These are phyloP conservation scores for Nibea albiflora DNA, from an alignment of 2,113 vertebrate species.

Conservation along the genomic window DNA sequence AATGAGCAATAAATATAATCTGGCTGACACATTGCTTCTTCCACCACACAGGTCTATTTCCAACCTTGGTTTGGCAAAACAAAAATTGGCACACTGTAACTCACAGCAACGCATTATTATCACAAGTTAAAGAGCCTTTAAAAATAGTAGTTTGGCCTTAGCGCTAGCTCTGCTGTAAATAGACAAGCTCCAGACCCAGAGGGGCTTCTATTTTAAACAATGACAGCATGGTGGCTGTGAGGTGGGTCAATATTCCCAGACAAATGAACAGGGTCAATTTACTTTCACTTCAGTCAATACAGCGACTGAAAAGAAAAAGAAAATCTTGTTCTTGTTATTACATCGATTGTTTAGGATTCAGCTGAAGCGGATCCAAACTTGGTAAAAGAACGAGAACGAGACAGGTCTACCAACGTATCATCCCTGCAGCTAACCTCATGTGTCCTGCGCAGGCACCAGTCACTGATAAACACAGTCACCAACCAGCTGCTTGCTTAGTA, in stretches of 20 bases:
- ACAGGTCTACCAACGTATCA: constrained; percentile 27
- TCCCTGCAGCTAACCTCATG: constrained; percentile 76
- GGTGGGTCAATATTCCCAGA: constrained; percentile 34
- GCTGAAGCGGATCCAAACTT: neutral
- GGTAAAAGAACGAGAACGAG: neutral
- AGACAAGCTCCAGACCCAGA: constrained; percentile 50
- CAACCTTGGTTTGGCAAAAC: constrained; percentile 28
- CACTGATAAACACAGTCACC: constrained; percentile 30
- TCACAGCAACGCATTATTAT: constrained; percentile 28
- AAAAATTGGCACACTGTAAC: constrained; percentile 33
- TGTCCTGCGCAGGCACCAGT: constrained; percentile 21
- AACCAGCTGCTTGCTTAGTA: constrained; percentile 43
- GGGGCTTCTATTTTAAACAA: constrained; percentile 67
- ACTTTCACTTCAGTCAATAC: neutral
- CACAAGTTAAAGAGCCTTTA: constrained; percentile 41
- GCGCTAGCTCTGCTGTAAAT: constrained; percentile 55
- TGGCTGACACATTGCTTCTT: constrained; percentile 2
- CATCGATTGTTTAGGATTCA: neutral
- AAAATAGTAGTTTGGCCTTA: constrained; percentile 65
- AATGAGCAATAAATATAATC: constrained; percentile 36
- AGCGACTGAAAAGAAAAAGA: neutral
- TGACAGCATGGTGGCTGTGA: constrained; percentile 47
- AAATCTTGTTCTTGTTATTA: neutral
- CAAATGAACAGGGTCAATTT: constrained; percentile 14
- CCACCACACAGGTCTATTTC: constrained; percentile 25